Percentiles rank a stretch among this genome's conserved stretches.
phyloP scores from a whole-genome alignment of 1,140 invertebrate species.

The Episyrphus balteatus region DNA sequence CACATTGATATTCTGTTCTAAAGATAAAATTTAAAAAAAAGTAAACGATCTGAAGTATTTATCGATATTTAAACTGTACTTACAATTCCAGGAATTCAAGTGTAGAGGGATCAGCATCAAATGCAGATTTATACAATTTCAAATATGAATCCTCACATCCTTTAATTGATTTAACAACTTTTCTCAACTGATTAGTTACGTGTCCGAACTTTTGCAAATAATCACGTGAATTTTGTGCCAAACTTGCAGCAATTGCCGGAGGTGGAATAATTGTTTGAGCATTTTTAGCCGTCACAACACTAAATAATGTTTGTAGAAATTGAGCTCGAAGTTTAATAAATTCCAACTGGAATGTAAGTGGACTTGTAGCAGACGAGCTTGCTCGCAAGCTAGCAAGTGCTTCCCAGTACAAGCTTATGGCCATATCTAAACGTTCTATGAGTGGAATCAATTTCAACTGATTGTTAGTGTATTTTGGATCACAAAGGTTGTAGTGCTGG shows the following conservation, averaged over 20 bases:
- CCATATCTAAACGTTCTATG: conserved; percentile 47
- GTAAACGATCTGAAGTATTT: not conserved
- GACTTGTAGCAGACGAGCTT: conserved; percentile 30
- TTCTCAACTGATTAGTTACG: conserved; percentile 58
- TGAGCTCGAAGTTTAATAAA: conserved; percentile 64
- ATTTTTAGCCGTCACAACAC: conserved; percentile 65
- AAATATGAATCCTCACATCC: conserved; percentile 66
- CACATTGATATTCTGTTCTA: conserved; percentile 26
- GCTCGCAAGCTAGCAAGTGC: conserved; percentile 62
- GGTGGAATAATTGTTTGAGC: conserved; percentile 82
- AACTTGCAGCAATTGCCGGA: conserved; percentile 76
- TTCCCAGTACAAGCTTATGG: conserved; percentile 50
- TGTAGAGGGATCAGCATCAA: conserved; percentile 84
- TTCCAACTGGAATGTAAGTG: conserved; percentile 59
- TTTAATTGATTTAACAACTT: conserved; percentile 56
- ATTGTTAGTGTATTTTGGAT: conserved; percentile 19
- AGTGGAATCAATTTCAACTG: conserved; percentile 29
- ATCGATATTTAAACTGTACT: conserved; percentile 10
- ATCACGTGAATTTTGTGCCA: conserved; percentile 66
- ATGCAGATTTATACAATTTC: conserved; percentile 78
- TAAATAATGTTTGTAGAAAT: conserved; percentile 62
- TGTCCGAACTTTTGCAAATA: conserved; percentile 73
- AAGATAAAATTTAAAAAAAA: not conserved
- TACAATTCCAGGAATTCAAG: conserved; percentile 64
- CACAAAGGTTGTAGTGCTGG: conserved; percentile 21